Percentiles rank a stretch among this genome's conserved stretches.
Evolutionary conservation across 2,797 vertebrate genomes (phyloP).

Genomic region (Phataginus tetradactyla): DNA sequence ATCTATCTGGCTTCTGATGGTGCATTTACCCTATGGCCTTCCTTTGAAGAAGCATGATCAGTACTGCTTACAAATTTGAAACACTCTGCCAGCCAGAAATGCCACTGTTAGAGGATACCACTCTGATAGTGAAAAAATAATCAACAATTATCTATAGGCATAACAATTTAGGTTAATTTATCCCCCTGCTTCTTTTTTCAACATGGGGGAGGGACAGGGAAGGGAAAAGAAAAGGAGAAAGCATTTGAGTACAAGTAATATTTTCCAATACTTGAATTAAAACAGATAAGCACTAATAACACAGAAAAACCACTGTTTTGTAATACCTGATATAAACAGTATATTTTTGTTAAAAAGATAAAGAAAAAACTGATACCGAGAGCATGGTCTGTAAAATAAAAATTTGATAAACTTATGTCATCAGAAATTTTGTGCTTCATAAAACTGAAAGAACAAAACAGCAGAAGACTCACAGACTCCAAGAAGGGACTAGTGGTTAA

Average conservation of each 20-base stretch:
- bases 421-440: too few relatives aligned
- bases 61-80: constrained; percentile 3
- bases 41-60: constrained; percentile 1
- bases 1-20: neutral
- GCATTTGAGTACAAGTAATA: neutral
- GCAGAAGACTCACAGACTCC: too few relatives aligned
- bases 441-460: too few relatives aligned
- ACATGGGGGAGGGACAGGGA: neutral
- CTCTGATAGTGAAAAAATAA: neutral
- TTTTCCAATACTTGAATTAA: constrained; percentile 39
- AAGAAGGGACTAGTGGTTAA: too few relatives aligned
- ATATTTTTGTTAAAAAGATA: constrained; percentile 17
- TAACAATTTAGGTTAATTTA: constrained; percentile 2
- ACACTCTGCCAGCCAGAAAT: constrained; percentile 1
- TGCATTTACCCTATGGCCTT: neutral
- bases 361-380: neutral
- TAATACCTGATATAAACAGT: neutral
- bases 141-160: neutral
- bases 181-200: neutral
- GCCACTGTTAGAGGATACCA: neutral
- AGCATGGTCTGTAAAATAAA: neutral
- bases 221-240: neutral
- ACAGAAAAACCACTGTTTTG: constrained; percentile 12
- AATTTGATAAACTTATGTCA: too few relatives aligned
- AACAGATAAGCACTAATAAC: constrained; percentile 44